phyloP scores from a whole-genome alignment of 2,888 invertebrate genomes.

The Thyatira batis region DNA sequence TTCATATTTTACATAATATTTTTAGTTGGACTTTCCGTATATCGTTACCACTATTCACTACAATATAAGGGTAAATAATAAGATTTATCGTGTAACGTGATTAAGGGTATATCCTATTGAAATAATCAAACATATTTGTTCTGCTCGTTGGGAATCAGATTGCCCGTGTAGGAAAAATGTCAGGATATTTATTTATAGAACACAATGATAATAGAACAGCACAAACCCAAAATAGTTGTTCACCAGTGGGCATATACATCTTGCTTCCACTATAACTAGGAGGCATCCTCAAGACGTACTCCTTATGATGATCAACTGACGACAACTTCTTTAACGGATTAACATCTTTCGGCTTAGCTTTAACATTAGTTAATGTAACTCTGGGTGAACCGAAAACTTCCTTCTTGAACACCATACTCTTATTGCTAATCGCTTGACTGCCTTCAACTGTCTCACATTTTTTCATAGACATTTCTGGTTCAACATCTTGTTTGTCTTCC shows the following conservation, averaged over 20 bases:
- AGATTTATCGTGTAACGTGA: too few species aligned
- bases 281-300: constrained; percentile 52
- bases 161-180: too few species aligned
- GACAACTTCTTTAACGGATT: constrained; percentile 38
- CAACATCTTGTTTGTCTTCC: constrained; percentile 20
- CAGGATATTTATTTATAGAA: too few species aligned
- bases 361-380: constrained; percentile 28
- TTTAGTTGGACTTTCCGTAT: too few species aligned
- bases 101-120: too few species aligned
- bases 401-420: constrained; percentile 38
- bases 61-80: too few species aligned
- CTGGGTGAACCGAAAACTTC: constrained; percentile 42
- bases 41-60: too few species aligned
- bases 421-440: constrained; percentile 36
- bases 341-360: constrained; percentile 9
- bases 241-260: constrained; percentile 70
- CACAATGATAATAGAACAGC: constrained; percentile 4
- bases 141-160: too few species aligned
- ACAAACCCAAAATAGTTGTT: constrained; percentile 73
- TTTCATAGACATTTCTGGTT: constrained; percentile 22
- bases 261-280: constrained; percentile 61
- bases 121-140: too few species aligned
- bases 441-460: constrained; percentile 28
- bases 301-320: constrained; percentile 46
- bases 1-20: too few species aligned